Evolutionary conservation across 2,888 invertebrate species (phyloP).

Genomic region (Dynastes hyllus): DNA sequence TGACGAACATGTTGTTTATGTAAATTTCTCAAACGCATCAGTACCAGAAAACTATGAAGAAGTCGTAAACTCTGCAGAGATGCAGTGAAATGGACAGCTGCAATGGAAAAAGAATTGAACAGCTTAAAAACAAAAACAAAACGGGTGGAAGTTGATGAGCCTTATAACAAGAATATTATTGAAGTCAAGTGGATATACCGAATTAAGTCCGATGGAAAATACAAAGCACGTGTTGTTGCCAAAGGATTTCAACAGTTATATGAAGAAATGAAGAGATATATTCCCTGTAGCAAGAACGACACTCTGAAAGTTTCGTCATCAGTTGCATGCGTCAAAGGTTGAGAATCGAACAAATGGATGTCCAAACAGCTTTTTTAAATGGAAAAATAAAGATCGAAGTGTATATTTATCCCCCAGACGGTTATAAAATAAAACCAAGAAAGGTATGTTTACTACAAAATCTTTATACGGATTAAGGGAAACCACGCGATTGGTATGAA

Average conservation of each 20-base stretch:
- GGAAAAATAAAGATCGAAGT: conserved; percentile 26
- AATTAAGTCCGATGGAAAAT: conserved; percentile 26
- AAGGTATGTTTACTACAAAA: conserved; percentile 24
- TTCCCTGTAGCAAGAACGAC: neutral
- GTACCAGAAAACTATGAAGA: conserved; percentile 33
- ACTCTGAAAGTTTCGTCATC: conserved; percentile 16
- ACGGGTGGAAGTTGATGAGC: conserved; percentile 52
- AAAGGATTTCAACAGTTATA: conserved; percentile 29
- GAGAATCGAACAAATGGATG: conserved; percentile 3
- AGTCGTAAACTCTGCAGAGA: conserved; percentile 13
- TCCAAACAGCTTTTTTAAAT: conserved; percentile 18
- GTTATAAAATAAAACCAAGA: neutral
- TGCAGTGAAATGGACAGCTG: conserved; percentile 53
- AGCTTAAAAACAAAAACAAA: conserved; percentile 54
- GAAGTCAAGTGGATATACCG: conserved; percentile 49
- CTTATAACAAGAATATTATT: conserved; percentile 45
- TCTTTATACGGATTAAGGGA: conserved; percentile 1
- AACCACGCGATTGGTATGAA: conserved; percentile 37
- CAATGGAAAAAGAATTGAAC: conserved; percentile 56
- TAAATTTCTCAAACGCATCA: conserved; percentile 21
- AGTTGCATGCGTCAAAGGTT: neutral
- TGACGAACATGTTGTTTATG: conserved; percentile 17
- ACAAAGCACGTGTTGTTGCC: conserved; percentile 22
- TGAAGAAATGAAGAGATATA: conserved; percentile 3
- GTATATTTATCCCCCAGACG: conserved; percentile 17